Conservation (phyloP, 2,113 vertebrate species). For the Papio anubis region DNA sequence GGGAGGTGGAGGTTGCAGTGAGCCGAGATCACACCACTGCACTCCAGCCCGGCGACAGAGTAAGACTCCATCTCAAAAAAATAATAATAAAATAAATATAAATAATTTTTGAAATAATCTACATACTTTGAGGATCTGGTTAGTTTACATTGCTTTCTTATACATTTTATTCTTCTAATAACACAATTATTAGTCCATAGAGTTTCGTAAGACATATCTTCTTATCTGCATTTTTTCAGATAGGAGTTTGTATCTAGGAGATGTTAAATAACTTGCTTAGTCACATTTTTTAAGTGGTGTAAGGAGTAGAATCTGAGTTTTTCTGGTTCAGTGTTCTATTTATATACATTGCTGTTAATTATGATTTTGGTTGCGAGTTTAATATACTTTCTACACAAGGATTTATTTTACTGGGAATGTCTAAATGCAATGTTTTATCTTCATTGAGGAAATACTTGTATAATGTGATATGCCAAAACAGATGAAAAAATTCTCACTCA, state of each 20-base stretch:
- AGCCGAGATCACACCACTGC: no score
- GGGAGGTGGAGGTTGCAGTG: no score
- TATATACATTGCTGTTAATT: background rate
- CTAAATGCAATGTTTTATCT: slow-evolving; percentile 14
- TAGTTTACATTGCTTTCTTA: slow-evolving; percentile 30
- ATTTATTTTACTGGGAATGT: slow-evolving; percentile 59
- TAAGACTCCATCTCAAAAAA: background rate
- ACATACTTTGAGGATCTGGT: background rate
- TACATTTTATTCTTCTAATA: background rate
- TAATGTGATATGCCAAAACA: slow-evolving; percentile 62
- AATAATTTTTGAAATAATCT: background rate
- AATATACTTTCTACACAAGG: slow-evolving; percentile 47
- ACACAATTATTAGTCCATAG: background rate
- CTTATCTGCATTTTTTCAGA: background rate
- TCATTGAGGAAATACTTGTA: slow-evolving; percentile 55
- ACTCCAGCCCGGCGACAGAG: no score
- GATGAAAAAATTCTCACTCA: slow-evolving; percentile 64
- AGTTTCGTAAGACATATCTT: background rate
- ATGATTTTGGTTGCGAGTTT: slow-evolving; percentile 19
- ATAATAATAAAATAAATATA: background rate
- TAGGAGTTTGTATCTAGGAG: background rate
- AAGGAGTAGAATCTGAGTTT: background rate
- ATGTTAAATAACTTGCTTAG: background rate
- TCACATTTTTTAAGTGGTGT: background rate
- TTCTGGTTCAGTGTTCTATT: background rate